phyloP scores from a whole-genome alignment of 2,888 invertebrate species.

The Spilarctia lutea region DNA sequence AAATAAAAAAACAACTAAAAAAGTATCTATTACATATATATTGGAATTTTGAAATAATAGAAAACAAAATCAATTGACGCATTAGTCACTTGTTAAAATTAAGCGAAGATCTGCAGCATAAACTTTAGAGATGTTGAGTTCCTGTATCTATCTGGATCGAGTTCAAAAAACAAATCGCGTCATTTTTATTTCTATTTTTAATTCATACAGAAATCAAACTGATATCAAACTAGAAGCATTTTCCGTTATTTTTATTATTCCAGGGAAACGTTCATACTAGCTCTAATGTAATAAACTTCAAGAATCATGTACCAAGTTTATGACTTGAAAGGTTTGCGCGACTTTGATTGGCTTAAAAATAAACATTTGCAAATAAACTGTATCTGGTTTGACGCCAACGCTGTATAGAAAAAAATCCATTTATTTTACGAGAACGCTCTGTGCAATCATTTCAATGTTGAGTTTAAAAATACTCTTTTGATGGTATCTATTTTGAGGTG shows the following conservation, averaged over 20 bases:
- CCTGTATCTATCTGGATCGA: background rate
- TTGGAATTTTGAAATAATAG: too few species aligned
- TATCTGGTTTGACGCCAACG: constrained; percentile 44
- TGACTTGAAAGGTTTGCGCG: constrained; percentile 11
- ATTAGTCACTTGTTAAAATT: background rate
- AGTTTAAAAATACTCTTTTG: constrained; percentile 57
- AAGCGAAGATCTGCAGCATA: background rate
- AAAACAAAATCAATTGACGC: background rate
- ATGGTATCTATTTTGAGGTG: constrained; percentile 57
- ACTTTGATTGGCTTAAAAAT: constrained; percentile 32
- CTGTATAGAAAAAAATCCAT: constrained; percentile 40
- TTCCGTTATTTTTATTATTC: background rate
- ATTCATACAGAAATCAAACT: background rate
- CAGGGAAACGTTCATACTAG: background rate
- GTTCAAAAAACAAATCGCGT: background rate
- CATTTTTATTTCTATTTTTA: background rate
- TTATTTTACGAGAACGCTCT: constrained; percentile 57
- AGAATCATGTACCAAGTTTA: constrained; percentile 9
- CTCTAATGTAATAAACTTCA: constrained; percentile 3
- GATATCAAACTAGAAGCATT: background rate
- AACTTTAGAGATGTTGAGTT: background rate
- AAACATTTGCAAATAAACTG: constrained; percentile 32
- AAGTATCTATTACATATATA: too few species aligned
- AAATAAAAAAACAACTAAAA: background rate
- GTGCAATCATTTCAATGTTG: constrained; percentile 61